Conservation (phyloP, 2,888 invertebrate species). For the Zonitis immaculata region DNA sequence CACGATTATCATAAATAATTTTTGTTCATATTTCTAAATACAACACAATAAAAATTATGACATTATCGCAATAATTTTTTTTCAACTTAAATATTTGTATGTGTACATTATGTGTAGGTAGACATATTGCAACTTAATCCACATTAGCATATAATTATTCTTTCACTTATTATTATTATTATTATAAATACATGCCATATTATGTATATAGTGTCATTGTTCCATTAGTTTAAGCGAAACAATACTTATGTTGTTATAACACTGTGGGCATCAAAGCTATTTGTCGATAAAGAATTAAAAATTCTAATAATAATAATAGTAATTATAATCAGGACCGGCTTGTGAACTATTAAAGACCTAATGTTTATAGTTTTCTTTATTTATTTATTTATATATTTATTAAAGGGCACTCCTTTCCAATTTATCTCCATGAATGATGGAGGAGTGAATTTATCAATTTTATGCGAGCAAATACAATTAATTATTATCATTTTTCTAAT, state of each 20-base stretch:
- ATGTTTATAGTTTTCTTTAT: no score
- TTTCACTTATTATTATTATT: constrained; percentile 27
- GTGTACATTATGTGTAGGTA: no score
- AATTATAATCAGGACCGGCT: no score
- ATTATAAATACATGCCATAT: constrained; percentile 34
- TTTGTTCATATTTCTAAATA: neutral
- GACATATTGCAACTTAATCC: constrained; percentile 23
- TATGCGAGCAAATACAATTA: no score
- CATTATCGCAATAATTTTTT: constrained; percentile 14
- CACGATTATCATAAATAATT: neutral
- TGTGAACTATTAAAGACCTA: no score
- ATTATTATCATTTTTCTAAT: no score
- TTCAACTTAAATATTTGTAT: no score
- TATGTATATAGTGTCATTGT: constrained; percentile 37
- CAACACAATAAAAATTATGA: constrained; percentile 7
- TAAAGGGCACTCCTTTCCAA: no score
- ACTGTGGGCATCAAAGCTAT: constrained; percentile 22
- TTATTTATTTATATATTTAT: no score
- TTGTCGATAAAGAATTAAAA: neutral
- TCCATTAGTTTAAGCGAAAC: constrained; percentile 34
- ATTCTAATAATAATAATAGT: neutral
- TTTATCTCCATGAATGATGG: no score
- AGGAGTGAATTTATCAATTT: no score
- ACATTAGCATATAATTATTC: constrained; percentile 24
- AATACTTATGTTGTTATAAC: no score